Base-by-base conservation (phyloP, 2,797 vertebrate species). In the Poeciliopsis presidionis region DNA sequence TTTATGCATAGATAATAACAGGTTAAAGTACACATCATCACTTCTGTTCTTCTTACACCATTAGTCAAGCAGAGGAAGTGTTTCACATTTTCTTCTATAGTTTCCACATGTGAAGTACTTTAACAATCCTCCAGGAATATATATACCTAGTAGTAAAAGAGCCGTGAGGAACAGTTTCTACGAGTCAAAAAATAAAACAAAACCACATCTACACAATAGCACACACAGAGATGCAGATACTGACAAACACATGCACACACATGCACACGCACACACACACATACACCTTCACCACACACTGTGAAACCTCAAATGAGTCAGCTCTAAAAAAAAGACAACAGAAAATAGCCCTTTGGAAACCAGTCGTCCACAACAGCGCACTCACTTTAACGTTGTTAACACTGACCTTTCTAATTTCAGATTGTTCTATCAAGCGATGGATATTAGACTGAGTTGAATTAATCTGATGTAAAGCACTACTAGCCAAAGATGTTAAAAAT, bases 271-370 rank as follows among this genome's bases (percentile, higher is more conserved):
- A 33, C 47, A 22, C 47, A 51, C 47, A 51, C 47, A 51, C 14
- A 51, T 18, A 22, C 49, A 8, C 49, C 30, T 30, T 30, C 12
- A 7, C 51, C 84, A 74, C 70, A 74, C 53, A 59, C 55, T 72
- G 14, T 14, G n/a, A 86, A 84, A 65, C 18, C 49, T 45, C 28
- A 1, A 78, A 77, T 76, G 85, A 86, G 67, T 83, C 49, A 22
- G 75, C 55, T 78, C 81, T 78, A 28, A 81, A 88, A 83, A 88
- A 86, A 84, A 65, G 36, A 39, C 36, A 81, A 51, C 20, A 86
- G 81, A 88, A 86, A 86, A 59, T 59, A 28, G n/a, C 12, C 57
- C 57, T 59, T 30, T 3, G 80, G 81, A 85, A 85, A 73, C 72
- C 85, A 85, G 81, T 79, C 77, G 77, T 45, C 45, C 72, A 0